Conservation (phyloP, 2,888 invertebrate species). For the Nematopogon swammerdamellus region DNA sequence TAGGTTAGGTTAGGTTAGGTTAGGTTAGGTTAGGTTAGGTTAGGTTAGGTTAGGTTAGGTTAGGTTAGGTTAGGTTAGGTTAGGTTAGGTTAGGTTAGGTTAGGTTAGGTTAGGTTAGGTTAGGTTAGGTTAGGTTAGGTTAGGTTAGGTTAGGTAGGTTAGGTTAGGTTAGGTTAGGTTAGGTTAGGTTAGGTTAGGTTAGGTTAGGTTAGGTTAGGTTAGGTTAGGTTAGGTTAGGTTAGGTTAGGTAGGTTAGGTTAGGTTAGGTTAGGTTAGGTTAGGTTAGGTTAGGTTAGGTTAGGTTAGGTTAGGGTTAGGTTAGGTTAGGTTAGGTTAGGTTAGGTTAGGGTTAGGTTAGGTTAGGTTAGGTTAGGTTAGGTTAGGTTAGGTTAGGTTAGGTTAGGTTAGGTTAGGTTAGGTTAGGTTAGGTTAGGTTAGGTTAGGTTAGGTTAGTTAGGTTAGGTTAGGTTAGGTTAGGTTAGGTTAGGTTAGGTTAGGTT, state of each 20-base stretch:
- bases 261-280: conserved; percentile 10
- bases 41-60: conserved; percentile 7
- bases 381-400: conserved; percentile 9
- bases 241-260: no score
- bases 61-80: conserved; percentile 7
- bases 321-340: conserved; percentile 10
- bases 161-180: no score
- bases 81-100: conserved; percentile 7
- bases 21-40: conserved; percentile 7
- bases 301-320: no score
- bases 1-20: conserved; percentile 7
- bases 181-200: conserved; percentile 10
- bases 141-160: conserved; percentile 9
- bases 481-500: no score
- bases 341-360: conserved; percentile 9
- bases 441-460: conserved; percentile 9
- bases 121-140: conserved; percentile 9
- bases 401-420: conserved; percentile 8
- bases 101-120: conserved; percentile 7
- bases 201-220: conserved; percentile 9
- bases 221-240: conserved; percentile 10
- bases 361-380: conserved; percentile 9
- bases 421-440: conserved; percentile 8
- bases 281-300: conserved; percentile 10
- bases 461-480: conserved; percentile 10